A percentile compares a stretch with the other conserved stretches of the same genome.
phyloP scores from a whole-genome alignment of 2,797 vertebrate species.

The Macropus fuliginosus region DNA sequence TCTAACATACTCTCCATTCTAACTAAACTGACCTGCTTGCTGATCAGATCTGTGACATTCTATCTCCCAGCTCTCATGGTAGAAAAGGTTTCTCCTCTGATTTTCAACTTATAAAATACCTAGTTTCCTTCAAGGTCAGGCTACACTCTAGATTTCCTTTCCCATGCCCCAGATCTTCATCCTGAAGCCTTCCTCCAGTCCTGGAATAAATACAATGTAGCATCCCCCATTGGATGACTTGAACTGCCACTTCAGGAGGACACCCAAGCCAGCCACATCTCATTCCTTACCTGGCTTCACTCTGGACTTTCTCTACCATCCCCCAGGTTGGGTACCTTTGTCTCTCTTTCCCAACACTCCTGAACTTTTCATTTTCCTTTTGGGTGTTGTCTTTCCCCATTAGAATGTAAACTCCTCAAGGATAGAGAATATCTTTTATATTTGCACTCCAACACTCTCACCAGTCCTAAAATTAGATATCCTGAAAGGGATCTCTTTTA shows the following conservation, averaged over 20 bases:
- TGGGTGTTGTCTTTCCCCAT: not conserved
- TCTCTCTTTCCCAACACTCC: not conserved
- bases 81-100: not conserved
- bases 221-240: not conserved
- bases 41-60: not conserved
- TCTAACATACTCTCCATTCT: not conserved
- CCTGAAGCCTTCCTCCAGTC: not conserved
- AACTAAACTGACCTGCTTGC: not conserved
- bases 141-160: not conserved
- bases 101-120: not conserved
- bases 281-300: not conserved
- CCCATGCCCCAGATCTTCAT: not conserved
- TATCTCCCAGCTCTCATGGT: not conserved
- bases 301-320: not conserved
- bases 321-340: not conserved
- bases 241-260: not conserved
- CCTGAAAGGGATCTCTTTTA: conserved; percentile 22
- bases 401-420: not conserved
- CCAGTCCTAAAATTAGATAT: not conserved
- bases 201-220: not conserved
- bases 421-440: not conserved
- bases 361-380: not conserved
- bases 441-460: not conserved
- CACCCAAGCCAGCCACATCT: not conserved
- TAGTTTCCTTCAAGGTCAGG: not conserved